Evolutionary conservation across 2,797 vertebrate species (phyloP), one percentile per base, ranked within the genome.

Genomic region (Cryptoblepharus egeriae): DNA sequence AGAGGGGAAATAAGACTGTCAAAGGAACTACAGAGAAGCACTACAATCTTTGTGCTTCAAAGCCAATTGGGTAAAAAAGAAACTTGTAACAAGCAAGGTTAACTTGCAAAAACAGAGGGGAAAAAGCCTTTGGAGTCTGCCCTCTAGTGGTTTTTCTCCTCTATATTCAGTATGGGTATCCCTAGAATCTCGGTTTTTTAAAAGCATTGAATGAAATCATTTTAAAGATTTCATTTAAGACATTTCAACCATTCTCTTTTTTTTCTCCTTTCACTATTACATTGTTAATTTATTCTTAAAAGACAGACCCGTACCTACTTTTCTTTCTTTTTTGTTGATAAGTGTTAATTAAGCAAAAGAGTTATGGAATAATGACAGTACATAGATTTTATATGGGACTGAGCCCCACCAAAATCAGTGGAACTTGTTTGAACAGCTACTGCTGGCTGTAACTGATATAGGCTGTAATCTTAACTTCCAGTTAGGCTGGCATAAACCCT

Each of bases 61-160:
- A 83, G 92, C 85, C 80, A n/a, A 68, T 77, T 83, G 87, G 89
- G 85, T 85, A 76, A 87, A 90, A 81, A 5, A 86, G 80, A 75
- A 74, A 87, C 49, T 88, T 87, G 75, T 69, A 81, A 79, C 55
- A 82, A 81, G 80, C 52, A 82, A 86, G 80, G 58, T 87, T 90
- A 86, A 74, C 67, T 42, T 3, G 7, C 2, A 32, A 58, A 79
- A 86, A 85, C 67, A 90, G 35, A 68, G 26, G 20, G 22, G 12
- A 63, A 93, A 95, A 92, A 93, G 83, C 89, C 95, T 95, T 95
- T 95, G 91, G 91, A 91, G 88, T 80, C 80, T 93, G 95, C 96
- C 96, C 96, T 96, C 96, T 96, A 91, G 96, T 96, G 96, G 95
- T 75, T 77, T 9, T 35, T 85, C 60, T 39, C 57, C 85, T 87